Base-by-base conservation (phyloP, 2,888 invertebrate species). In the Pandemis corylana region DNA sequence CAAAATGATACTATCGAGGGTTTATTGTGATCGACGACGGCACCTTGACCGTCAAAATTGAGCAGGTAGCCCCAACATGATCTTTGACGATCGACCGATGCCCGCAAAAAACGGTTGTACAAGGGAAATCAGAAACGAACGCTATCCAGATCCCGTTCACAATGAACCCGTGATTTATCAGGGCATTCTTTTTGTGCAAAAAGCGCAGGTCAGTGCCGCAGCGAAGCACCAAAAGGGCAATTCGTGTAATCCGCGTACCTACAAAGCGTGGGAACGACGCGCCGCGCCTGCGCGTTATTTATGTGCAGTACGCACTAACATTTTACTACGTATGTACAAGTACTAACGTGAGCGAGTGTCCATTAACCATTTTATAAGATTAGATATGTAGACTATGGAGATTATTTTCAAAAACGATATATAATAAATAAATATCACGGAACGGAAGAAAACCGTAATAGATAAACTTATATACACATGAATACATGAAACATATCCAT, bases 201-300 rank as follows among this genome's bases (percentile, higher is more conserved):
- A 93, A 91, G 90, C 85, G 84, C 92, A 89, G 93, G 93, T 93
- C 92, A 93, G 91, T 90, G 87, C 89, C 84, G 87, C 80, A 88
- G 85, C 89, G 93, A 93, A 92, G 92, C 91, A 90, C 91, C 92
- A 90, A 93, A 94, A 94, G 91, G 90, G 91, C 92, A 92, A 91
- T 91, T 89, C 87, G 87, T 90, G 91, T 93, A 93, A 93, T 93
- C 92, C 91, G 87, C 84, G 84, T 78, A 83, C 86, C n/a, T n/a
- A 28, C 42, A 76, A 76, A 89, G 83, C 93, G 94, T 94, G 94
- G 93, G 94, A 59, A 59, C 89, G 84, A 76, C 76, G 80, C 83
- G 79, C 78, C 77, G 76, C 76, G 77, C 77, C 76, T 72, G 77
- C 78, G 73, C 80, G 77, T 77, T 80, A 42, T 75, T 56, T 20